Base-by-base conservation (phyloP, 2,797 vertebrate genomes). In the Atherinosoma microstoma region DNA sequence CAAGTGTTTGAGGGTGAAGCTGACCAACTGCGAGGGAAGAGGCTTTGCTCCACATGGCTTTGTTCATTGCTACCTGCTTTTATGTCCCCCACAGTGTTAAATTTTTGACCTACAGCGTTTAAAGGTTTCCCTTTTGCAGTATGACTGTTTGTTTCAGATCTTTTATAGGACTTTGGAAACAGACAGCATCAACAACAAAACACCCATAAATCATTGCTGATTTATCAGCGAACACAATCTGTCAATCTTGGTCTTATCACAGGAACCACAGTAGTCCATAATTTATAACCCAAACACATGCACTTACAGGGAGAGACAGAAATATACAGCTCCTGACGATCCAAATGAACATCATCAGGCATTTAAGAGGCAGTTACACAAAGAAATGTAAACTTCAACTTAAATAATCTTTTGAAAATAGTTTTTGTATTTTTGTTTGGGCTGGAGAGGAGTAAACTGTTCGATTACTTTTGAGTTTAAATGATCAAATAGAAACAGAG, bases 211-310 rank as follows among this genome's bases (percentile, higher is more conserved):
- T 77, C 71, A 77, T 29, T 62, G 67, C 67, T 73, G 65, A 77
- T 51, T 30, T 56, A 64, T 79, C 67, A 70, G 54, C 3, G 1
- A 73, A 64, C 45, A n/a, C 69, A 79, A 73, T 75, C 66, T 30
- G 38, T 32, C 75, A 75, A 60, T 36, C 27, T 61, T 36, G 51
- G 49, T 54, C 75, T 82, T 80, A 85, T 81, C 73, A 49, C 75
- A 54, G 73, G 67, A 70, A 85, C 69, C 0, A 22, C 57, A 73
- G 64, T 38, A 13, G 74, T 75, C 72, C 68, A 79, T 76, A 67
- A 74, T 83, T 79, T 60, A 86, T 70, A 4, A 49, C 29, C 6
- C 53, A 67, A 69, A 75, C 64, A 64, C 49, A 13, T 16, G 5
- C 56, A 27, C 64, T 77, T 57, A 54, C 10, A 36, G 58, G 45